phyloP scores from a whole-genome alignment of 2,113 vertebrate genomes.

The Lepisosteus osseus region DNA sequence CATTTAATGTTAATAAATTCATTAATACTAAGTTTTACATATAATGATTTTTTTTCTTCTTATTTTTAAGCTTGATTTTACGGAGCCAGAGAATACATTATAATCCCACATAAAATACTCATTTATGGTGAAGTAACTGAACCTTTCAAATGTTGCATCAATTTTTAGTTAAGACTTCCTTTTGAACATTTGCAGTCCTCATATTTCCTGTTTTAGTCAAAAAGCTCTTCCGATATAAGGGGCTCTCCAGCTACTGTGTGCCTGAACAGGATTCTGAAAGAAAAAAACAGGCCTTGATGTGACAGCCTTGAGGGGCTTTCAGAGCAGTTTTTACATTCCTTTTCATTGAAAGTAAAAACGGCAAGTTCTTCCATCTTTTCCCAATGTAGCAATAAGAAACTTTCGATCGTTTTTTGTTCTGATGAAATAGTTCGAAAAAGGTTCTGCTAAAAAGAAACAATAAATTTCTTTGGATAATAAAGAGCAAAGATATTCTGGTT shows the following conservation, averaged over 20 bases:
- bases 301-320: conserved; percentile 41
- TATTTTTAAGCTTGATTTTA: too few relatives aligned
- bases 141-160: too few relatives aligned
- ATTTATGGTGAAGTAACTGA: too few relatives aligned
- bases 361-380: conserved; percentile 44
- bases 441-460: not conserved
- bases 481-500: not conserved
- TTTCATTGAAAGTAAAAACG: conserved; percentile 49
- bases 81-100: too few relatives aligned
- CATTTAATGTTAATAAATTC: too few relatives aligned
- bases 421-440: conserved; percentile 1
- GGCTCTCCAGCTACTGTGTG: not conserved
- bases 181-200: too few relatives aligned
- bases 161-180: too few relatives aligned
- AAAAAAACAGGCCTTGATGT: conserved; percentile 22
- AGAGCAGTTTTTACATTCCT: conserved; percentile 29
- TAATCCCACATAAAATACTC: too few relatives aligned
- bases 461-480: not conserved
- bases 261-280: conserved; percentile 18
- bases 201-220: not conserved
- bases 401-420: conserved; percentile 2
- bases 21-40: too few relatives aligned
- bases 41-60: too few relatives aligned
- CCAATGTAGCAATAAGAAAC: conserved; percentile 26
- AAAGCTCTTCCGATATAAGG: not conserved